Conservation (phyloP, 2,888 invertebrate species). For the Mythimna ferrago region DNA sequence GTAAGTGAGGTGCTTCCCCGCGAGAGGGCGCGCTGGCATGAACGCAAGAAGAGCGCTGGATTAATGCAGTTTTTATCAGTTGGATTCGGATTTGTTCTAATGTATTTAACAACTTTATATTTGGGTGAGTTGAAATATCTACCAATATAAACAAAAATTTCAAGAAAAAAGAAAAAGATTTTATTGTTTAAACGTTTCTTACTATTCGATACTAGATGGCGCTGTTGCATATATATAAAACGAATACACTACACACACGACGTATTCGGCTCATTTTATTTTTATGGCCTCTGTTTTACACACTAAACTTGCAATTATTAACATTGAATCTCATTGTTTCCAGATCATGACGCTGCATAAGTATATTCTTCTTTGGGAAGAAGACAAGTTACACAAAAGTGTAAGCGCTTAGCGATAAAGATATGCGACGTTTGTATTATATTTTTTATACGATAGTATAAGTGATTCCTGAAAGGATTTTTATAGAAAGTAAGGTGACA, state of each 20-base stretch:
- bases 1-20: conserved; percentile 94
- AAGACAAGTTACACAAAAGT: conserved; percentile 16
- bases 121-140: conserved; percentile 82
- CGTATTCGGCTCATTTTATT: not conserved
- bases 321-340: conserved; percentile 52
- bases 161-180: not conserved
- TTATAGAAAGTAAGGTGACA: conserved; percentile 65
- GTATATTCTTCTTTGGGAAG: not conserved
- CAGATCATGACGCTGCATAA: conserved; percentile 79
- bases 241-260: too few species aligned
- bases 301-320: not conserved
- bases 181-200: not conserved
- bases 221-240: not conserved
- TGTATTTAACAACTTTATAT: conserved; percentile 92
- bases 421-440: conserved; percentile 41
- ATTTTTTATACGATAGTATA: conserved; percentile 43
- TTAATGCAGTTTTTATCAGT: conserved; percentile 92
- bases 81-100: conserved; percentile 91
- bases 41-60: conserved; percentile 90
- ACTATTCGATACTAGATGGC: conserved; percentile 53
- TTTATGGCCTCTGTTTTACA: too few species aligned
- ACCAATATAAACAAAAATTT: not conserved
- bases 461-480: conserved; percentile 45
- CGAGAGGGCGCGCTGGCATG: conserved; percentile 94
- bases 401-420: conserved; percentile 16